Evolutionary conservation across 2,888 invertebrate genomes (phyloP).

Genomic region (Ferdinandea cuprea): DNA sequence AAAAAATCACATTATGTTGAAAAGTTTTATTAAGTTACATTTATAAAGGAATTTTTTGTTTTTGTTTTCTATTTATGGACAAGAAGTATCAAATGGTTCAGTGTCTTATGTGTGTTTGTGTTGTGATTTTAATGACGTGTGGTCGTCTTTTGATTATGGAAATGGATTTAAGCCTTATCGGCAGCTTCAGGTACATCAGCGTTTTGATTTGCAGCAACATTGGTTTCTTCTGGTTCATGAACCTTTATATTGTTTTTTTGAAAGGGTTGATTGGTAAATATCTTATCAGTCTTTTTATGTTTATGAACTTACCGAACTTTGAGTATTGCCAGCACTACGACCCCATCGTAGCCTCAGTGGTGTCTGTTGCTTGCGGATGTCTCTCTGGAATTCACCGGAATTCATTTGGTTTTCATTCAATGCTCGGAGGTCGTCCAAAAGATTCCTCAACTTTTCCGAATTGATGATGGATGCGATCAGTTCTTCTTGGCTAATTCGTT

Average conservation of each 20-base stretch:
- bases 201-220: slow-evolving; percentile 28
- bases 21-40: slow-evolving; percentile 33
- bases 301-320: slow-evolving; percentile 38
- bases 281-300: not conserved
- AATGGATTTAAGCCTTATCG: slow-evolving; percentile 66
- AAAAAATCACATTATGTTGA: slow-evolving; percentile 18
- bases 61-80: slow-evolving; percentile 67
- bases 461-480: slow-evolving; percentile 76
- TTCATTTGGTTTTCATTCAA: slow-evolving; percentile 75
- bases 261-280: slow-evolving; percentile 4
- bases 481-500: slow-evolving; percentile 74
- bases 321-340: slow-evolving; percentile 80
- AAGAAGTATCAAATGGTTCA: slow-evolving; percentile 58
- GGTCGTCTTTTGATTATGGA: slow-evolving; percentile 77
- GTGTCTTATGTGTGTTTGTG: slow-evolving; percentile 75
- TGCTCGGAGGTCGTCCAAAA: slow-evolving; percentile 78
- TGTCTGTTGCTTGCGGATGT: slow-evolving; percentile 80
- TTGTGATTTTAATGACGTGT: slow-evolving; percentile 54
- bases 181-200: slow-evolving; percentile 60
- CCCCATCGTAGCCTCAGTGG: slow-evolving; percentile 82
- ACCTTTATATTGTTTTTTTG: slow-evolving; percentile 74
- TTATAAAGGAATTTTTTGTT: slow-evolving; percentile 37
- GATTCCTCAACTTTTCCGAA: slow-evolving; percentile 77
- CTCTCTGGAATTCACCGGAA: slow-evolving; percentile 78
- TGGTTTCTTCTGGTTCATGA: slow-evolving; percentile 14